A percentile compares a stretch with the other conserved stretches of the same genome.
These are phyloP conservation scores for Solea senegalensis DNA, from an alignment of 2,113 vertebrate species.

Conservation along the genomic window DNA sequence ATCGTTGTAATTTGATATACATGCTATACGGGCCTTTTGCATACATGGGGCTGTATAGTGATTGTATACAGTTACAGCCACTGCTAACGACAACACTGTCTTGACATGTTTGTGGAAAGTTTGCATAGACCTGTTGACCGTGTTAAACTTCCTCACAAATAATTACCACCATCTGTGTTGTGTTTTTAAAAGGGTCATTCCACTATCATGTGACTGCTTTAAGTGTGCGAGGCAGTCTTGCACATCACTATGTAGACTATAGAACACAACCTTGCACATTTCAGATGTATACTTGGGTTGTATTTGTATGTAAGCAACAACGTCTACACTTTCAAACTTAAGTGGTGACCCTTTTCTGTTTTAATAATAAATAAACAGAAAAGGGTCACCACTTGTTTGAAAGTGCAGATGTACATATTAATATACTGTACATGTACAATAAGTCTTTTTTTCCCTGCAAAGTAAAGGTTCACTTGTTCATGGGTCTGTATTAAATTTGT, in stretches of 20 bases:
- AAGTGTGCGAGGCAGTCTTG: not conserved
- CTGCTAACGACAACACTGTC: not conserved
- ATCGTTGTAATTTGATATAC: conserved; percentile 11
- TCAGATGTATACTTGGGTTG: not conserved
- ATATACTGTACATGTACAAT: too few species aligned
- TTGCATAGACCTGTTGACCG: not conserved
- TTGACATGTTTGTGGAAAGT: not conserved
- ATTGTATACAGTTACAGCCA: not conserved
- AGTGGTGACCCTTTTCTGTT: not conserved
- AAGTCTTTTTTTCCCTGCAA: too few species aligned
- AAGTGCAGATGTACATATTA: too few species aligned
- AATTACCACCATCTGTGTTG: too few species aligned
- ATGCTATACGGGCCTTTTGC: conserved; percentile 4
- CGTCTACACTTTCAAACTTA: not conserved
- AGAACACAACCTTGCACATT: not conserved
- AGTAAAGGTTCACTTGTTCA: too few species aligned
- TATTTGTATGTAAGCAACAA: not conserved
- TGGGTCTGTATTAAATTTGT: too few species aligned
- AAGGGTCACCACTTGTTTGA: too few species aligned
- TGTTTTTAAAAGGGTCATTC: not conserved
- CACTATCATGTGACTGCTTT: not conserved
- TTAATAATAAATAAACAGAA: too few species aligned
- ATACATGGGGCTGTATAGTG: not conserved
- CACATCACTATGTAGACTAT: not conserved
- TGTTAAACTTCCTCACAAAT: not conserved